Evolutionary conservation across 1,140 invertebrate genomes (phyloP).

Genomic region (Tetramorium simillimum): DNA sequence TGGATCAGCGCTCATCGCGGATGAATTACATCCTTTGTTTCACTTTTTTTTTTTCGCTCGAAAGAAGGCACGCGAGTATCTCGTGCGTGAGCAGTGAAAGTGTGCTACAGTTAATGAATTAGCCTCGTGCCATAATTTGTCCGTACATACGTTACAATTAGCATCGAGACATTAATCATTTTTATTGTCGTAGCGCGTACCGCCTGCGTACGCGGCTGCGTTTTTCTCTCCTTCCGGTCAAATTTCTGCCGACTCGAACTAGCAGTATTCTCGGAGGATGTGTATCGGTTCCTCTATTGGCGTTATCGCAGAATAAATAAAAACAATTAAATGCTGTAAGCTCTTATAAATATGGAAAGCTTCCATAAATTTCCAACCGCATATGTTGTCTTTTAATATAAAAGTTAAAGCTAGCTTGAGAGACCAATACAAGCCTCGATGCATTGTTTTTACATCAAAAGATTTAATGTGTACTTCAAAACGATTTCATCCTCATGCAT

Average conservation of each 20-base stretch:
- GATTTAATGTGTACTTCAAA: neutral
- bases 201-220: neutral
- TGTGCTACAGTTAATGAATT: conserved; percentile 28
- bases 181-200: conserved; percentile 17
- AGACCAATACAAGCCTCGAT: neutral
- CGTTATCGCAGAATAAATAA: neutral
- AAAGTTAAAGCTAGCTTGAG: neutral
- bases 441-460: neutral
- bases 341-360: neutral
- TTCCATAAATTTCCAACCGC: neutral
- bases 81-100: neutral
- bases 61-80: neutral
- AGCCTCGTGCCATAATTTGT: neutral
- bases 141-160: conserved; percentile 36
- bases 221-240: neutral
- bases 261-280: neutral
- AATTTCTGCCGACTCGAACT: neutral
- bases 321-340: neutral
- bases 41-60: neutral
- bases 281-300: neutral
- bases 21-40: neutral
- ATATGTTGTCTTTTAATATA: neutral
- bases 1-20: neutral
- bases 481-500: neutral
- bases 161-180: conserved; percentile 27